Percentiles rank a stretch among this genome's conserved stretches.
These are phyloP conservation scores for Antitype chi DNA, from an alignment of 2,888 invertebrate genomes.

Conservation along the genomic window DNA sequence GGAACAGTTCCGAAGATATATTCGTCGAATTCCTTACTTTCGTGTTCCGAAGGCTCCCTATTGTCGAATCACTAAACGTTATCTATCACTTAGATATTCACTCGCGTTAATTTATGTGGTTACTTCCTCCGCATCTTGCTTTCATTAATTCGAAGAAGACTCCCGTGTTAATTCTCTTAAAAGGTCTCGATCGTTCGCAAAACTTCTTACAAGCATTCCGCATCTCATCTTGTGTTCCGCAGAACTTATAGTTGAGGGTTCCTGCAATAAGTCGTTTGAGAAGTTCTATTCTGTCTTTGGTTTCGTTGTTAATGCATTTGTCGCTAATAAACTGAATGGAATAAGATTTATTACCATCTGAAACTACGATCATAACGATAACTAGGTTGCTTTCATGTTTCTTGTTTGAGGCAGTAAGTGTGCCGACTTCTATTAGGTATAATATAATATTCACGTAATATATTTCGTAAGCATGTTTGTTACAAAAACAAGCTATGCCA, in stretches of 20 bases:
- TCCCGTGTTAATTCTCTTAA: constrained; percentile 78
- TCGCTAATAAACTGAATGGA: constrained; percentile 32
- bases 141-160: constrained; percentile 77
- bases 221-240: constrained; percentile 64
- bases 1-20: constrained; percentile 50
- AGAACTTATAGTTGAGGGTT: constrained; percentile 66
- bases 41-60: constrained; percentile 37
- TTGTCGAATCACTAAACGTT: constrained; percentile 68
- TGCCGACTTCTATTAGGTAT: not conserved
- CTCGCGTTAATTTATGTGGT: constrained; percentile 76
- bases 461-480: constrained; percentile 54
- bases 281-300: constrained; percentile 54
- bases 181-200: constrained; percentile 71
- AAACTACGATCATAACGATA: constrained; percentile 22
- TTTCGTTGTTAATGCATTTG: constrained; percentile 53
- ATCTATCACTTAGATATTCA: constrained; percentile 76
- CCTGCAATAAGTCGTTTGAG: constrained; percentile 59
- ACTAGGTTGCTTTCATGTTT: constrained; percentile 1
- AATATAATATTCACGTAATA: constrained; percentile 41
- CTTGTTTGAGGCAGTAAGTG: constrained; percentile 24
- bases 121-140: constrained; percentile 70
- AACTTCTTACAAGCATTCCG: constrained; percentile 70
- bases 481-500: constrained; percentile 61
- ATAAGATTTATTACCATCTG: constrained; percentile 25
- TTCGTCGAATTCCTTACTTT: constrained; percentile 46